Base-by-base conservation (phyloP, 2,888 invertebrate species). In the Chrysomela aeneicollis region DNA sequence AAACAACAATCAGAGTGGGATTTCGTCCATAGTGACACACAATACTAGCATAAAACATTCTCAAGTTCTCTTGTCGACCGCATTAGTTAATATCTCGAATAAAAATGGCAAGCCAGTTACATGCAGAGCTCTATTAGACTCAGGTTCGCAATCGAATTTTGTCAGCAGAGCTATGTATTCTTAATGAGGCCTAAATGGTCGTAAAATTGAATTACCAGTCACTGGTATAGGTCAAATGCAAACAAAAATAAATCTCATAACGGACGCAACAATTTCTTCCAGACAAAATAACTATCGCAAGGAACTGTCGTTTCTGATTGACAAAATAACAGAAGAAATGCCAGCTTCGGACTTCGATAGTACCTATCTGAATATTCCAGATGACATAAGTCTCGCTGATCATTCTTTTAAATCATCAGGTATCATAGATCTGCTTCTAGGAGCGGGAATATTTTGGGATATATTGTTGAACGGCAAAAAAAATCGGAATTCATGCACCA, bases 391-490 rank as follows among this genome's bases (percentile, higher is more conserved):
- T 17, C 42, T 66, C 21, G 66, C 66, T 26, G 66, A 66, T 52
- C 66, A 62, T 8, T 21, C 19, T 1, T 66, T 66, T 17, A 32
- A 59, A 51, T 10, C 5, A 21, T 17, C 59, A 12, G 49, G 21
- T 32, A 52, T 37, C 15, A 63, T 66, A 15, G 65, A 65, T 51
- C 46, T 62, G 9, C 50, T 65, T 9, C 19, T 65, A 5, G 65
- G 61, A 30, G 61, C 65, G 1, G 57, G 57, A 26, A 55, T 65
- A 15, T 65, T 61, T 65, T 61, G 37, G 21, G 51, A 55, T 10
- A 37, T 66, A n/a, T 46, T 66, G 42, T 58, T 12, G 9, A 15
- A 17, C 9, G 63, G 49, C 15, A 42, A 63, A 59, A 26, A 47
- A 26, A 15, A 49, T 49, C 2, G 59, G 59, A 15, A 17, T 2